Conservation (phyloP, 2,888 invertebrate species). For the Dicranocentrus wangi region DNA sequence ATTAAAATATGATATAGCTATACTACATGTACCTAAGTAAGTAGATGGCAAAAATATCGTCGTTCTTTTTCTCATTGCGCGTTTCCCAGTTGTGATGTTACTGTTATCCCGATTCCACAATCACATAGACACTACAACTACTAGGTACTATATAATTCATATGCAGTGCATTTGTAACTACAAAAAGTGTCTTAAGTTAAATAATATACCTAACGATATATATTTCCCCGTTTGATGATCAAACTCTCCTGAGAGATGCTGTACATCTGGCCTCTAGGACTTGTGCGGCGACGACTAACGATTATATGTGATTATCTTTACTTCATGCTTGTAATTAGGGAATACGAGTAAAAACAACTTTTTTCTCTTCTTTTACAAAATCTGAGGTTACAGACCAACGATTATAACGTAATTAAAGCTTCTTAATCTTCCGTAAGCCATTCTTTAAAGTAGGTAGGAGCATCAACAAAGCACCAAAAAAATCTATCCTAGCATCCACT, state of each 20-base stretch:
- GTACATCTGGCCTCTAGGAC: constrained; percentile 72
- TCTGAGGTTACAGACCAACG: constrained; percentile 73
- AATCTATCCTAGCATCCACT: neutral
- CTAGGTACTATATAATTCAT: no score
- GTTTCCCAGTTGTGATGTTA: no score
- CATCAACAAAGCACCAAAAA: constrained; percentile 3
- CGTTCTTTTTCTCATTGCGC: no score
- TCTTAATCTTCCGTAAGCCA: constrained; percentile 72
- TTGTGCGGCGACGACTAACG: constrained; percentile 72
- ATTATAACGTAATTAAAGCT: constrained; percentile 73
- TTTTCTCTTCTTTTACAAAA: constrained; percentile 61
- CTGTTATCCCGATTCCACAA: no score
- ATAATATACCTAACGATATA: no score
- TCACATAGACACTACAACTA: no score
- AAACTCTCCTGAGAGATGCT: neutral
- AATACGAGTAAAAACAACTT: constrained; percentile 62
- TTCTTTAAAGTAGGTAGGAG: constrained; percentile 33
- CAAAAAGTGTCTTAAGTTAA: no score
- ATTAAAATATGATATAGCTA: no score
- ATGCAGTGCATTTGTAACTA: no score
- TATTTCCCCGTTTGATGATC: no score
- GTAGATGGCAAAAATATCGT: no score
- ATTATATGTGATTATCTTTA: constrained; percentile 73
- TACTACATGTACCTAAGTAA: no score
- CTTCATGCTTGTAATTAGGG: constrained; percentile 73